phyloP scores from a whole-genome alignment of 2,888 invertebrate genomes.

The Anodontia alba region DNA sequence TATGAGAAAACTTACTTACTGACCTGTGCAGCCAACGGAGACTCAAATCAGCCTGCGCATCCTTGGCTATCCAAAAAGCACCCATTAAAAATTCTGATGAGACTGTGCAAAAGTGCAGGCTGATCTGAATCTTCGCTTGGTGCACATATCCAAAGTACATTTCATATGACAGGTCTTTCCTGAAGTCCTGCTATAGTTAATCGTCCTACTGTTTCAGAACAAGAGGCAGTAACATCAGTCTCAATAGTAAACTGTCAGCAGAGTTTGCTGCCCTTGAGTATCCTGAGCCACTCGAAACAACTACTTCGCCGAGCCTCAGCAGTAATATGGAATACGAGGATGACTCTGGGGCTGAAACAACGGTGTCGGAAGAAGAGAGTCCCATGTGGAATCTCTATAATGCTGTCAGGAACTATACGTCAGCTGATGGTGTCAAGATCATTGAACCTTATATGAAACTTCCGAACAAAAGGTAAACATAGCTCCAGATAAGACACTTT shows the following conservation, averaged over 20 bases:
- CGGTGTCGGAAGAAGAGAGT: constrained; percentile 84
- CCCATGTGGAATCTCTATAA: constrained; percentile 95
- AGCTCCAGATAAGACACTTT: too few relatives aligned
- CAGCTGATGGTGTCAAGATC: constrained; percentile 89
- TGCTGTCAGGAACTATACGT: constrained; percentile 87
- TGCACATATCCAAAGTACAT: too few relatives aligned
- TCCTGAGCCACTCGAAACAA: constrained; percentile 47
- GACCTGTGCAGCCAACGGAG: too few relatives aligned
- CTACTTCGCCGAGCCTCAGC: constrained; percentile 31
- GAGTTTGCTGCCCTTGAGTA: constrained; percentile 75
- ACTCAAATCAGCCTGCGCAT: too few relatives aligned
- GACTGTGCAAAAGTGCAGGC: too few relatives aligned
- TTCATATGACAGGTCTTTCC: too few relatives aligned
- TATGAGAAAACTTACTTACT: too few relatives aligned
- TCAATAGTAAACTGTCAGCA: constrained; percentile 69
- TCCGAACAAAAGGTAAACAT: constrained; percentile 88
- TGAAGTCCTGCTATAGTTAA: too few relatives aligned
- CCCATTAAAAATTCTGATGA: too few relatives aligned
- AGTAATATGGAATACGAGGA: constrained; percentile 77
- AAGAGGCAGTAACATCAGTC: constrained; percentile 63
- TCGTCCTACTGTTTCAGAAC: too few relatives aligned
- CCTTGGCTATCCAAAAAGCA: too few relatives aligned
- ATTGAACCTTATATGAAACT: constrained; percentile 97
- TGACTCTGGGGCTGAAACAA: constrained; percentile 85
- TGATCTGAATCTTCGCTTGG: too few relatives aligned